Evolutionary conservation across 2,113 vertebrate species (phyloP), one percentile per base, ranked within the genome.

Genomic region (Tachysurus vachellii): DNA sequence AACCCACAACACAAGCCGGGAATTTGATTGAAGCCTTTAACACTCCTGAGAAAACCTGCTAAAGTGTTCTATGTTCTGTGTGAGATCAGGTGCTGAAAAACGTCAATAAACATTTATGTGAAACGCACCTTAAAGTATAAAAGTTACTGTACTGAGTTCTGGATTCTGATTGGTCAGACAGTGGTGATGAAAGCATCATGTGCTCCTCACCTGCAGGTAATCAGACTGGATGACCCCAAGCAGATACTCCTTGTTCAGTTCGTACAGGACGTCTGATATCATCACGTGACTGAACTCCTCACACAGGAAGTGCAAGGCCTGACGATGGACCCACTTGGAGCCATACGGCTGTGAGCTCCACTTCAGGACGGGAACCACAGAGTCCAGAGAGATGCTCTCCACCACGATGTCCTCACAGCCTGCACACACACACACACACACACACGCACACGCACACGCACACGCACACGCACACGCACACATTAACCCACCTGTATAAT

Each of bases 311-410:
- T 99, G 97, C 71, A 98, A 94, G 0, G 97, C 98, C 94, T 99
- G 98, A 28, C 97, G 96, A 93, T 99, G 96, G 10, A 99, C 98
- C 98, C 98, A 99, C 90, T 98, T 98, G 84, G 98, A 99, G 79
- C 98, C 98, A 0, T 99, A 99, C 0, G 98, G 98, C 94, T 99
- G 98, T 12, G 98, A 98, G 93, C 98, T 99, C 98, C 98, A 99
- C 94, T 98, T 99, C 89, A 99, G 95, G 93, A 99, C 97, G 92
- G 98, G 95, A 87, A 98, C 96, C 85, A 99, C 95, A 0, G 97
- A 97, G 93, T 99, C 98, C 92, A 99, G 94, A 2, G 97, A 97
- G 93, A 99, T 96, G 94, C 97, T 99, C 92, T 99, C 98, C 87
- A 97, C 96, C 90, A 99, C 96, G 82, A 99, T 98, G 94, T 99